These are phyloP conservation scores for Kuschelorhynchus macadamiae DNA, from an alignment of 2,888 invertebrate genomes.

Conservation along the genomic window DNA sequence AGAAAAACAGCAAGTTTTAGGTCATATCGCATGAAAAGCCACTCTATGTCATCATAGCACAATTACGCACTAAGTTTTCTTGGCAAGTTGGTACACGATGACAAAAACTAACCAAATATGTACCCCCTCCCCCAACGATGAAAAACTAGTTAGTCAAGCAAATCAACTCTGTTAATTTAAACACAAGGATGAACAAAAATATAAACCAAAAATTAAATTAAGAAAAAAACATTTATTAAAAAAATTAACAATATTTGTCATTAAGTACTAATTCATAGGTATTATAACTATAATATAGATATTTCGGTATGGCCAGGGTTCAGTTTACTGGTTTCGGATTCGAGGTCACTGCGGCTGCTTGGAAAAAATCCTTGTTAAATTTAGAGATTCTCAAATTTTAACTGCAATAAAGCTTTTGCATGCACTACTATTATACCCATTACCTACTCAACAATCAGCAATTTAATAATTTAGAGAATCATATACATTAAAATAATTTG, in stretches of 20 bases:
- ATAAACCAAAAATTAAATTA: slow-evolving; percentile 54
- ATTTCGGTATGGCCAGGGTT: slow-evolving; percentile 59
- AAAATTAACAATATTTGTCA: slow-evolving; percentile 54
- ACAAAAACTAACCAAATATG: too few species aligned
- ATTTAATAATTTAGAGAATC: slow-evolving; percentile 14
- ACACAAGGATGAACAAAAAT: slow-evolving; percentile 51
- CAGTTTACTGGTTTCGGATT: slow-evolving; percentile 63
- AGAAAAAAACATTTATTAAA: slow-evolving; percentile 60
- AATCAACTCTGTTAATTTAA: slow-evolving; percentile 54
- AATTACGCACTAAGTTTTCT: too few species aligned
- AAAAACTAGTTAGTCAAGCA: too few species aligned
- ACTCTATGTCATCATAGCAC: too few species aligned
- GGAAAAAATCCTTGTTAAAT: slow-evolving; percentile 54
- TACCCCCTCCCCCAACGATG: too few species aligned
- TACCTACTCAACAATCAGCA: slow-evolving; percentile 24
- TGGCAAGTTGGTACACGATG: too few species aligned
- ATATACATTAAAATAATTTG: background rate
- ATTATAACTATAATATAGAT: slow-evolving; percentile 46
- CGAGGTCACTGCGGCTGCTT: slow-evolving; percentile 62
- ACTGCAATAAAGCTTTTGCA: slow-evolving; percentile 37
- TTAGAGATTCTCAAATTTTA: slow-evolving; percentile 24
- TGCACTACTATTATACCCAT: slow-evolving; percentile 45
- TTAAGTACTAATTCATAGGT: slow-evolving; percentile 52
- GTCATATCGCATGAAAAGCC: too few species aligned
- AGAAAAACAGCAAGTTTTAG: too few species aligned